Percentiles rank a stretch among this genome's conserved stretches.
These are phyloP conservation scores for Triplophysa siluroides DNA, from an alignment of 2,113 vertebrate genomes.

Conservation along the genomic window DNA sequence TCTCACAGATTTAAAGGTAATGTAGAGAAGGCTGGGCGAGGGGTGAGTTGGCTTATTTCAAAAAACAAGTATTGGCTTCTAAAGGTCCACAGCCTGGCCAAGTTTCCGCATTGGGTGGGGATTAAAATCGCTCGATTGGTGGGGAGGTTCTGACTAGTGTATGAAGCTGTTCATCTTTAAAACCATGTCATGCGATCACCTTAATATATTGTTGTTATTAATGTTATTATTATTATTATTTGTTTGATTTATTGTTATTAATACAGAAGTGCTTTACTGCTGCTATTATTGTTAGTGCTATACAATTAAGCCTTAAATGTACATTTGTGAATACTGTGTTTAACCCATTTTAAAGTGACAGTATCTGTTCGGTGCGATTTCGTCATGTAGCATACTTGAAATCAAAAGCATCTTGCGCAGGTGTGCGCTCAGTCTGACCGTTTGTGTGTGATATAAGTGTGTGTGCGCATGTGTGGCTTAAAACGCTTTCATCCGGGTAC, in stretches of 20 bases:
- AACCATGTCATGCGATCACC: slow-evolving; percentile 64
- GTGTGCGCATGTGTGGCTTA: not conserved
- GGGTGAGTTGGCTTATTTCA: slow-evolving; percentile 20
- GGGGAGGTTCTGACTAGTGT: slow-evolving; percentile 25
- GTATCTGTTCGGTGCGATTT: slow-evolving; percentile 66
- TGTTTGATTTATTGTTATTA: slow-evolving; percentile 69
- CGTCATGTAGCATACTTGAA: slow-evolving; percentile 81
- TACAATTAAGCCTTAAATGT: slow-evolving; percentile 83
- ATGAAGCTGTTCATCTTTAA: slow-evolving; percentile 50
- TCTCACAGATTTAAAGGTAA: slow-evolving; percentile 46
- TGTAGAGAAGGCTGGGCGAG: slow-evolving; percentile 34
- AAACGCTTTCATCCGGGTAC: slow-evolving; percentile 24
- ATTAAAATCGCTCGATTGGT: slow-evolving; percentile 30
- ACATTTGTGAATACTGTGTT: slow-evolving; percentile 79
- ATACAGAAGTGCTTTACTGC: slow-evolving; percentile 83
- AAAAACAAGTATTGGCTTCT: slow-evolving; percentile 42
- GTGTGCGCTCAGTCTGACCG: slow-evolving; percentile 56
- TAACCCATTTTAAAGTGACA: slow-evolving; percentile 77
- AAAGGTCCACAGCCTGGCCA: slow-evolving; percentile 28
- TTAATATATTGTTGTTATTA: slow-evolving; percentile 74
- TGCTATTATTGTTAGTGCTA: slow-evolving; percentile 81
- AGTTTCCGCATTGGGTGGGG: slow-evolving; percentile 40
- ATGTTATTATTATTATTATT: slow-evolving; percentile 67
- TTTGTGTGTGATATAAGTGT: not conserved
- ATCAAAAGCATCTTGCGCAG: slow-evolving; percentile 63